Base-by-base conservation (phyloP, 2,113 vertebrate genomes). In the Neogobius melanostomus region DNA sequence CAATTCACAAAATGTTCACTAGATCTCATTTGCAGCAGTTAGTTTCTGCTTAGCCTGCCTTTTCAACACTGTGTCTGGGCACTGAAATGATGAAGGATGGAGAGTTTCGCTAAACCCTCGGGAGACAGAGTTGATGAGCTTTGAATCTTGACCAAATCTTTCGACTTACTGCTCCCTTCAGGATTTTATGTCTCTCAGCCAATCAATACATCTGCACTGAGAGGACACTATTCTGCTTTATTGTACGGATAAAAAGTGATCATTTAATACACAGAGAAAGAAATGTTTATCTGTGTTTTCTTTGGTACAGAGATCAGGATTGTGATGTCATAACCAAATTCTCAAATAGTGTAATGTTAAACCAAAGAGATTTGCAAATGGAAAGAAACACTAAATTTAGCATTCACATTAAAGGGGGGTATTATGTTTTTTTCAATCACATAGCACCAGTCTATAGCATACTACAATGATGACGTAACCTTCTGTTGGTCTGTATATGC, bases 121-220 rank as follows among this genome's bases (percentile, higher is more conserved):
- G 79, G 72, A 81, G 82, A 75, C 79, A 45, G 28, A 82, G 57
- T 61, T 75, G 72, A 64, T 75, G 73, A 72, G 77, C 64, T 56
- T 0, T 83, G 68, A 82, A 71, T 72, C 59, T 61, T 8, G 57
- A 69, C 71, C 57, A 81, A 69, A 74, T 72, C 74, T 71, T 45
- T 75, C 68, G 63, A 71, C 46, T 48, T 74, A 59, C 50, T 49
- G 57, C 52, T 72, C 51, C 53, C 28, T 28, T 74, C 54, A 43
- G 17, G 53, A 28, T 56, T 56, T 43, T 66, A 53, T 68, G 52
- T 74, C 73, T 56, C 53, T 56, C 28, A 79, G 72, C 72, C 63
- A 68, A 82, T 79, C 72, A 65, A 74, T 79, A 64, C 6, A 4
- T 10, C 64, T 28, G 36, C 66, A 46, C 62, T 68, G 50, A 66